Percentiles rank a stretch among this genome's conserved stretches.
Evolutionary conservation across 2,888 invertebrate species (phyloP).

Genomic region (Aspidiotus rigidus): DNA sequence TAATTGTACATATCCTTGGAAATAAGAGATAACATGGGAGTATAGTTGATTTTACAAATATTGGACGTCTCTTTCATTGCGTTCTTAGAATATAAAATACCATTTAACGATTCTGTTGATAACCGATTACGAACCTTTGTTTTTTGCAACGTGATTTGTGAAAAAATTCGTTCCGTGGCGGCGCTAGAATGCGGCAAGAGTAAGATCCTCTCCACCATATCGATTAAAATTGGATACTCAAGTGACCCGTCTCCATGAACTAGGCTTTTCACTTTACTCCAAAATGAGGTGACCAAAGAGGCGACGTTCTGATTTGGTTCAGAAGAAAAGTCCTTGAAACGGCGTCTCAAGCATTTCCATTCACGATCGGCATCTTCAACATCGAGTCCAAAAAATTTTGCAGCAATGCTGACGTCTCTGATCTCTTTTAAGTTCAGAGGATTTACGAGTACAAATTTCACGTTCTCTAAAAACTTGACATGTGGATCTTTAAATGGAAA

Average conservation of each 20-base stretch:
- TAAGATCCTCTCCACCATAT: neutral
- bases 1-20: no score
- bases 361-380: no score
- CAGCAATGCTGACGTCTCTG: no score
- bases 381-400: no score
- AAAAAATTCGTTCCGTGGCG: neutral
- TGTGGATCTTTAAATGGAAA: no score
- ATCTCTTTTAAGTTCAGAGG: no score
- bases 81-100: neutral
- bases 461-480: no score
- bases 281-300: neutral
- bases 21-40: neutral
- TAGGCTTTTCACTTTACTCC: neutral
- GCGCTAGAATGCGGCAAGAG: no score
- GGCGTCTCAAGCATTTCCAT: no score
- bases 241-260: neutral
- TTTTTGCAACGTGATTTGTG: neutral
- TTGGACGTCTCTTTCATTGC: neutral
- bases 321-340: neutral
- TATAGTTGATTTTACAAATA: neutral
- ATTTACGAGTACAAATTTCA: no score
- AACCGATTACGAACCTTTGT: neutral
- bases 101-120: neutral
- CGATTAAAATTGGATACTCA: neutral
- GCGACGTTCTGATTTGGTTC: neutral